Base-by-base conservation (phyloP, 2,113 vertebrate genomes). In the Hemibagrus wyckioides region DNA sequence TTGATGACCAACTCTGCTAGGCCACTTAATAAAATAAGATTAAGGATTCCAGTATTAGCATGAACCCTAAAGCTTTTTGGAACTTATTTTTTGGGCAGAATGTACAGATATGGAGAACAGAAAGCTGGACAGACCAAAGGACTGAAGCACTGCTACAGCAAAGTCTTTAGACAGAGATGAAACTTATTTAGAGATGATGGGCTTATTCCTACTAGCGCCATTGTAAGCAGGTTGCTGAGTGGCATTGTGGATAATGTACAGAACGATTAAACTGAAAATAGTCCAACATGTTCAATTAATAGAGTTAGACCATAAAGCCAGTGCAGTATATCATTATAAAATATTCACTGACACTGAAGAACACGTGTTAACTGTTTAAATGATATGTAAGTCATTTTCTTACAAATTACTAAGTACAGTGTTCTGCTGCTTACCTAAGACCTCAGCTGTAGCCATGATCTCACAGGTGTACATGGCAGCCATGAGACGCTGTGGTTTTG, bases 401-500 rank as follows among this genome's bases (percentile, higher is more conserved):
- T 80, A 23, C 56, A 80, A 80, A 1, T 4, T 0, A n/a, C n/a
- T n/a, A n/a, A 80, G 17, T 33, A 33, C 5, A 30, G 48, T 36
- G 52, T 36, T 59, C 56, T n/a, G 79, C 96, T 98, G 79, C 97
- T 98, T 95, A 99, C 98, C 98, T 3, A 99, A 90, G 67, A 99
- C 98, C 7, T 99, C 98, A 0, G 96, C 96, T 0, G 98, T 99
- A 71, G 98, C 96, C 96, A 99, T 97, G 89, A 99, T 98, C 88
- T 99, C 98, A 59, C 98, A 99, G 0, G 97, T 99, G 88, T 99
- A 99, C 98, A 99, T 99, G 0, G 98, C 98, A 0, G 95, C 95
- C 95, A 99, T 97, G 23, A 99, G 97, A 1, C 98, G 96, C 93
- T 99, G 98, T 0, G 98, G 97, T 79, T 90, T 97, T 94, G 94